These are phyloP conservation scores for Yponomeuta plumbellus DNA, from an alignment of 2,888 invertebrate species.

Conservation along the genomic window DNA sequence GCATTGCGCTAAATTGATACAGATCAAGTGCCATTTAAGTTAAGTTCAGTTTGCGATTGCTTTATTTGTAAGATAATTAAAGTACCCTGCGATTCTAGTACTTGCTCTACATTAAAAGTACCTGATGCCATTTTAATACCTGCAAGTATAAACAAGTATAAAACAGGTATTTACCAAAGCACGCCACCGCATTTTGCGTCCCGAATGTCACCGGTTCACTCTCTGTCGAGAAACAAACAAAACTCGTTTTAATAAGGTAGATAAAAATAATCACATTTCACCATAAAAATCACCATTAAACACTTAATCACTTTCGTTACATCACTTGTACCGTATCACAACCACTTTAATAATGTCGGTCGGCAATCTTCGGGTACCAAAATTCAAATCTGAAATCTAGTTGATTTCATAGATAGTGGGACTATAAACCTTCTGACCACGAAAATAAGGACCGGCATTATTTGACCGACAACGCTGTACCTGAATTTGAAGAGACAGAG, in stretches of 20 bases:
- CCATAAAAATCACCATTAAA: constrained; percentile 30
- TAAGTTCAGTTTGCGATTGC: too few species aligned
- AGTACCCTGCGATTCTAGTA: too few species aligned
- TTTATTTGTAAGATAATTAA: too few species aligned
- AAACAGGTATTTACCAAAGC: constrained; percentile 48
- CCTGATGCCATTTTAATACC: too few species aligned
- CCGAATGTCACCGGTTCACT: constrained; percentile 40
- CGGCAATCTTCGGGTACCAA: neutral
- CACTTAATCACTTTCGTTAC: neutral
- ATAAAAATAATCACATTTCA: constrained; percentile 32
- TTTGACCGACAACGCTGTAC: constrained; percentile 3
- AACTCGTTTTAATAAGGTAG: constrained; percentile 21
- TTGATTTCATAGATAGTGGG: constrained; percentile 17
- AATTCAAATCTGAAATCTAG: constrained; percentile 9
- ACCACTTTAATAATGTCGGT: neutral
- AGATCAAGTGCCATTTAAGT: too few species aligned
- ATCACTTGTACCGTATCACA: neutral
- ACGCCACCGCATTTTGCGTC: constrained; percentile 59
- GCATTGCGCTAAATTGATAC: too few species aligned
- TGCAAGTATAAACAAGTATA: neutral
- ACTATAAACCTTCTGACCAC: neutral
- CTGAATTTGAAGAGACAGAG: constrained; percentile 27
- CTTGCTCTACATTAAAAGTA: too few species aligned
- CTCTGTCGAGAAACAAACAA: constrained; percentile 68
- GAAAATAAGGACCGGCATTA: neutral